Percentiles rank a stretch among this genome's conserved stretches.
phyloP scores from a whole-genome alignment of 2,888 invertebrate genomes.

The Thyatira batis region DNA sequence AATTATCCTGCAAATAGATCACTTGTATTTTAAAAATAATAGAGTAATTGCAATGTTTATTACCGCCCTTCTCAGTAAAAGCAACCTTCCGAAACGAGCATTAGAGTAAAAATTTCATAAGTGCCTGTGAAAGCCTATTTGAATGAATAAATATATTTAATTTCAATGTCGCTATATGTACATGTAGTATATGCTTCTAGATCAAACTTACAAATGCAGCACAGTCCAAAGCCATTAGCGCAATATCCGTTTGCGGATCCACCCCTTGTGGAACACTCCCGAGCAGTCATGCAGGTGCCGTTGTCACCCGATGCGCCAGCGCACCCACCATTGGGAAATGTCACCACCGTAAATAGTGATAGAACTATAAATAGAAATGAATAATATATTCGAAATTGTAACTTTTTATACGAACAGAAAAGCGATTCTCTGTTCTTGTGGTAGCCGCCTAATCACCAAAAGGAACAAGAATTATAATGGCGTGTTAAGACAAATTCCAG shows the following conservation, averaged over 20 bases:
- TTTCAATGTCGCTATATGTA: neutral
- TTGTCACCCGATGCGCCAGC: constrained; percentile 89
- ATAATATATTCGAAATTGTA: neutral
- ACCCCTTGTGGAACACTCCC: constrained; percentile 87
- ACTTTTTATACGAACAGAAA: neutral
- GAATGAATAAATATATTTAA: too few relatives aligned
- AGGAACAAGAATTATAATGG: too few relatives aligned
- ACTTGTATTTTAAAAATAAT: too few relatives aligned
- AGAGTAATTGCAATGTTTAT: too few relatives aligned
- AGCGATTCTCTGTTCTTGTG: too few relatives aligned
- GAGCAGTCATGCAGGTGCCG: constrained; percentile 89
- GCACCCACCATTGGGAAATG: constrained; percentile 90
- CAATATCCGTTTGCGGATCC: constrained; percentile 90
- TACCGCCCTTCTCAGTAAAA: too few relatives aligned
- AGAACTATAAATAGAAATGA: constrained; percentile 81
- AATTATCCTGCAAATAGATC: too few relatives aligned
- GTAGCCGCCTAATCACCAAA: too few relatives aligned
- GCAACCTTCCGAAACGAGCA: too few relatives aligned
- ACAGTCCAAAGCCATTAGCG: constrained; percentile 89
- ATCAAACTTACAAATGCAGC: constrained; percentile 86
- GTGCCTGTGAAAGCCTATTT: too few relatives aligned
- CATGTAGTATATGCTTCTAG: neutral
- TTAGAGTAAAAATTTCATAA: too few relatives aligned
- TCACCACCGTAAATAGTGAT: constrained; percentile 90
- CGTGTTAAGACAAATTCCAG: too few relatives aligned